Evolutionary conservation across 2,113 vertebrate species (phyloP).

Genomic region (Corapipo altera): DNA sequence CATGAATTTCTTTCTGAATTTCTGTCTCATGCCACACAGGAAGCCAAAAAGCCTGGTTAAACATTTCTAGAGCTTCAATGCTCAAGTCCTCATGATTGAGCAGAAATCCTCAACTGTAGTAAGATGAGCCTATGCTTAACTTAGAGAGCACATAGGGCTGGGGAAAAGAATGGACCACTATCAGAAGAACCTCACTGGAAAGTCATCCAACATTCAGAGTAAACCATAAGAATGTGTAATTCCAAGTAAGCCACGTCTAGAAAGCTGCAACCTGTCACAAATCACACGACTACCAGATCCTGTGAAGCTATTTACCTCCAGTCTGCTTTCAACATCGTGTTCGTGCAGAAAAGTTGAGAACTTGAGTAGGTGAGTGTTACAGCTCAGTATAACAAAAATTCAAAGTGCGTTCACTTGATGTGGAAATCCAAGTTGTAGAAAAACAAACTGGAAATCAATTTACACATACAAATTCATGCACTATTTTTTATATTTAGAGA

Average conservation of each 20-base stretch:
- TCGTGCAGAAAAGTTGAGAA: neutral
- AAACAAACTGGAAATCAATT: neutral
- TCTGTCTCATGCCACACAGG: neutral
- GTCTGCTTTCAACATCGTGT: neutral
- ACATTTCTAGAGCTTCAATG: neutral
- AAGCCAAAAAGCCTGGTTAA: neutral
- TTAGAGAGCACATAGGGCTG: neutral
- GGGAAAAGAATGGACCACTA: neutral
- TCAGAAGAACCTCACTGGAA: neutral
- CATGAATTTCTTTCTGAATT: neutral
- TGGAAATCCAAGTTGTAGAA: neutral
- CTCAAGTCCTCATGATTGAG: neutral
- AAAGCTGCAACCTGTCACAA: neutral
- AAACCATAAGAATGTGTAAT: neutral
- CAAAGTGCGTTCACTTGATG: neutral
- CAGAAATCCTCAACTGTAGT: neutral
- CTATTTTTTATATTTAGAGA: neutral
- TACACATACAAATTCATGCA: neutral
- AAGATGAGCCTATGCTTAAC: neutral
- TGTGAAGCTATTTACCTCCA: neutral
- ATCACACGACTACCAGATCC: neutral
- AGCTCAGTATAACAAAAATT: neutral
- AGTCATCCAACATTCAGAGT: neutral
- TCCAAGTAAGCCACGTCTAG: neutral
- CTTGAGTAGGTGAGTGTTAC: slow-evolving; percentile 19